phyloP scores from a whole-genome alignment of 2,888 invertebrate genomes.

The Globia sparganii region DNA sequence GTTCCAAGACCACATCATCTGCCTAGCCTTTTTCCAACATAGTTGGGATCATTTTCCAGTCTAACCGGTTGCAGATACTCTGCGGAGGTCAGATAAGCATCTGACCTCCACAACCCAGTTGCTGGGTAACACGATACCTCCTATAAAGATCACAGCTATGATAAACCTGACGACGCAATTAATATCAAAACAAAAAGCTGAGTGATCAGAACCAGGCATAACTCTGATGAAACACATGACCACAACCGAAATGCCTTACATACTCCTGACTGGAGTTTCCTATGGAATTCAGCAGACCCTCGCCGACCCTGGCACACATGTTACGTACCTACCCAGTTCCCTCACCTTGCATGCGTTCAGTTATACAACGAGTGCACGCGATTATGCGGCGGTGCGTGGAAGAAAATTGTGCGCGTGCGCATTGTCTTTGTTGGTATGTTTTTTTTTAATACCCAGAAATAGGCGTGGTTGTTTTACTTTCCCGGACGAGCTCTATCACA shows the following conservation, averaged over 20 bases:
- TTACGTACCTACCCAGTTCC: slow-evolving; percentile 55
- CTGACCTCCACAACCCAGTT: no score
- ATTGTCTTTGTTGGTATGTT: slow-evolving; percentile 35
- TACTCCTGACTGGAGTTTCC: slow-evolving; percentile 12
- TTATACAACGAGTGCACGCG: slow-evolving; percentile 66
- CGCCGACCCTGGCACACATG: slow-evolving; percentile 62
- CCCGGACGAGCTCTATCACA: neutral
- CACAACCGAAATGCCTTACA: slow-evolving; percentile 33
- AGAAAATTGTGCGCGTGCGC: slow-evolving; percentile 54
- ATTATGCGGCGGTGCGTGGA: slow-evolving; percentile 56
- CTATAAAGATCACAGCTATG: no score
- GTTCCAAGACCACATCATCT: neutral
- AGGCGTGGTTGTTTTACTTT: neutral
- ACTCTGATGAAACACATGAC: neutral
- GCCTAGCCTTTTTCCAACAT: neutral
- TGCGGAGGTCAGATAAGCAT: no score
- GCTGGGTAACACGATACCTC: neutral
- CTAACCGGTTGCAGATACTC: neutral
- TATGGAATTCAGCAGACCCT: slow-evolving; percentile 35
- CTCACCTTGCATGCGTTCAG: slow-evolving; percentile 49
- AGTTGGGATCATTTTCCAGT: neutral
- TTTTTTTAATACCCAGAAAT: slow-evolving; percentile 18
- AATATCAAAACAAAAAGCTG: neutral
- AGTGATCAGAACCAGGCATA: neutral
- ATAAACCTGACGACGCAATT: neutral